Base-by-base conservation (phyloP, 2,113 vertebrate species). In the Ptilorrhoa leucosticta region DNA sequence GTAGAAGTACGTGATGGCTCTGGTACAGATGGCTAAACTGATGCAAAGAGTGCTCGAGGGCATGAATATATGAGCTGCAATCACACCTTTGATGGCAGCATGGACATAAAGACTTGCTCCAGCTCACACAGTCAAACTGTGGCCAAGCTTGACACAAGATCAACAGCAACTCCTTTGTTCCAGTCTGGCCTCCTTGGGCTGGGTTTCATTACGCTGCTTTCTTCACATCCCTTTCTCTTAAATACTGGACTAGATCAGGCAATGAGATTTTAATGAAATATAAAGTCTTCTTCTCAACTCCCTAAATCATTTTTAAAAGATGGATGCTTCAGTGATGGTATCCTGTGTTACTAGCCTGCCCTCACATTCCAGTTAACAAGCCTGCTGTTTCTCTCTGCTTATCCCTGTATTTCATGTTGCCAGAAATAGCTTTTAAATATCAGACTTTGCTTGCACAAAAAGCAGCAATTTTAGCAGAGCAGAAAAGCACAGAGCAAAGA, bases 41-140 rank as follows among this genome's bases (percentile, higher is more conserved):
- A 95, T 39, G 72, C 79, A 76, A 68, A 93, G 60, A 69, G 77
- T 77, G 83, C 93, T 92, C 0, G 4, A 93, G 91, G 89, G 78
- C 77, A 89, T 45, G 77, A 84, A 84, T 96, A 93, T 93, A 91
- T 91, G 89, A 93, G 93, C 89, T 94, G 89, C 70, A 82, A 51
- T 96, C 93, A 91, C 94, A 96, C 93, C 89, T 95, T 95, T 94
- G 93, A 95, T 84, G 91, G 89, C 87, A 95, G 83, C 53, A 89
- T 17, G 94, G 89, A 89, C 13, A 2, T 71, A 76, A 87, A 78
- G 90, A 19, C 69, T 86, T 81, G 60, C 48, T 89, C 76, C 92
- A 93, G 69, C 68, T 89, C 90, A 89, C 76, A 88, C n/a, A 72
- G 70, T 65, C 75, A 71, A 85, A 61, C 79, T 27, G 11, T 90